Evolutionary conservation across 2,113 vertebrate genomes (phyloP).

Genomic region (Rhabdornis inornatus): DNA sequence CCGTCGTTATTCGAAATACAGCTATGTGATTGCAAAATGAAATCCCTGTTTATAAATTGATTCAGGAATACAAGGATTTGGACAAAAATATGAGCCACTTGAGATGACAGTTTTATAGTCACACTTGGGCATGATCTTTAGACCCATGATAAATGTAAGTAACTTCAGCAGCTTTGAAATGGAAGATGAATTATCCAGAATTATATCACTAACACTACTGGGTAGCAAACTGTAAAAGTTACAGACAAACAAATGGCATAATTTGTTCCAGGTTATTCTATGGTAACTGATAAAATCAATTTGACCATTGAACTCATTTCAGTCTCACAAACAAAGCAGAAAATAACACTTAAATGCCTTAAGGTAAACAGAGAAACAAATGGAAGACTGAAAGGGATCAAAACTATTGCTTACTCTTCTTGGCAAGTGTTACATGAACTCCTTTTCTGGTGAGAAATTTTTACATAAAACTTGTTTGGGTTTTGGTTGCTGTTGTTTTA

Average conservation of each 20-base stretch:
- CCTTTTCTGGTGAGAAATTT: not conserved
- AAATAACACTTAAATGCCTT: not conserved
- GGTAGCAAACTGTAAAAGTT: not conserved
- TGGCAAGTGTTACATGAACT: not conserved
- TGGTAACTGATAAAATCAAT: not conserved
- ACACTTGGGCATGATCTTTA: not conserved
- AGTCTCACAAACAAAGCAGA: not conserved
- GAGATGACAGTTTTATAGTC: not conserved
- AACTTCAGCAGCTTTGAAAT: not conserved
- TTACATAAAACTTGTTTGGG: not conserved
- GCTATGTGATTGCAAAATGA: not conserved
- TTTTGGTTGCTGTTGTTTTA: not conserved
- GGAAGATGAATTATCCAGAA: not conserved
- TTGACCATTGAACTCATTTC: not conserved
- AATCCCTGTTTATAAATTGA: not conserved
- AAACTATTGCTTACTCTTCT: not conserved
- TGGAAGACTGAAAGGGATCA: not conserved
- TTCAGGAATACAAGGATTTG: not conserved
- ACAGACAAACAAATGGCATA: not conserved
- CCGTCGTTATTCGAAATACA: rapidly evolving
- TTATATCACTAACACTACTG: not conserved
- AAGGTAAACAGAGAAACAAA: not conserved
- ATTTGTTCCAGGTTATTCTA: not conserved
- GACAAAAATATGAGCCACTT: not conserved
- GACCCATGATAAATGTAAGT: not conserved